Percentiles rank a stretch among this genome's conserved stretches.
Conservation (phyloP, 2,797 vertebrate genomes). For the Enteromius radiatus region DNA sequence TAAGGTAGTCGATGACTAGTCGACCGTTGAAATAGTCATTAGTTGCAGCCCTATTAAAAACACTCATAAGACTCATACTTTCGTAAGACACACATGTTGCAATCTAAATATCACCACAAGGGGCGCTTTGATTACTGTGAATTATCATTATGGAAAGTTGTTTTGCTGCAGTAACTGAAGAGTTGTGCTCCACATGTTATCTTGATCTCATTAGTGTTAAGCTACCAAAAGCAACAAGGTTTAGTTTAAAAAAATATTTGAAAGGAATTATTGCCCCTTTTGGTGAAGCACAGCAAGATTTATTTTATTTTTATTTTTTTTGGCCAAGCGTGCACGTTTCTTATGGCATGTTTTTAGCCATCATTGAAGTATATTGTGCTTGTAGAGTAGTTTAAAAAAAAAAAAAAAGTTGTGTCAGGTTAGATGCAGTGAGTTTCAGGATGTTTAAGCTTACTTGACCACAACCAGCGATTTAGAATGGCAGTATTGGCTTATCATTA, state of each 20-base stretch:
- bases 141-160: not conserved
- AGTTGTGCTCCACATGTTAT: not conserved
- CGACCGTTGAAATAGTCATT: too few species aligned
- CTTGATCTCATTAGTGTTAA: too few species aligned
- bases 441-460: not conserved
- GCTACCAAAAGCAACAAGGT: too few species aligned
- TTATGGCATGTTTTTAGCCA: not conserved
- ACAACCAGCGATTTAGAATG: not conserved
- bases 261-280: not conserved
- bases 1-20: too few species aligned
- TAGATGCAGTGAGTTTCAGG: not conserved
- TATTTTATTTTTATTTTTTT: not conserved
- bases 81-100: not conserved
- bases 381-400: not conserved
- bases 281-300: not conserved
- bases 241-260: not conserved
- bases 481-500: constrained; percentile 15
- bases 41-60: too few species aligned
- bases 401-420: not conserved
- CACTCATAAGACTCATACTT: not conserved
- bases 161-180: not conserved
- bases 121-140: not conserved
- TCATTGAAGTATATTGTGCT: not conserved
- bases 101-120: not conserved
- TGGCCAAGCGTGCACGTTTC: not conserved